Conservation (phyloP, 2,888 invertebrate species). For the Germaria angustata region DNA sequence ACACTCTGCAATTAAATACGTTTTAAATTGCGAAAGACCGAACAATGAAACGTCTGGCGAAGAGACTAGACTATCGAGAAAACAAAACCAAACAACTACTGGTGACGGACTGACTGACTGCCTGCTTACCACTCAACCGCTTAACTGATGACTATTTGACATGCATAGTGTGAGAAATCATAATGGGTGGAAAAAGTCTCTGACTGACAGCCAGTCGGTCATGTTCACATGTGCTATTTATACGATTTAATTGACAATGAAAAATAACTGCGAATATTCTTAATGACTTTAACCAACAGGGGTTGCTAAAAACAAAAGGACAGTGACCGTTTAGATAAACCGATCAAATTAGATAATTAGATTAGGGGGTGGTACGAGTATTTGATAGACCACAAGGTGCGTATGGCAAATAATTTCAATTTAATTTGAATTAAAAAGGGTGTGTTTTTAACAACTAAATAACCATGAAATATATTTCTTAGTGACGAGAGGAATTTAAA, state of each 20-base stretch:
- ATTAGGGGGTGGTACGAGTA: too few relatives aligned
- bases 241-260: conserved; percentile 59
- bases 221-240: conserved; percentile 43
- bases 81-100: too few relatives aligned
- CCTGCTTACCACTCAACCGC: not conserved
- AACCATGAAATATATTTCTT: not conserved
- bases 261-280: conserved; percentile 40
- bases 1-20: not conserved
- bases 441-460: conserved; percentile 3
- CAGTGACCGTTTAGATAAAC: not conserved
- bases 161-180: conserved; percentile 21
- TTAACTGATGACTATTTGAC: conserved; percentile 16
- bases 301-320: conserved; percentile 1
- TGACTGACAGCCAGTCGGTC: conserved; percentile 13
- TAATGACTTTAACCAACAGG: conserved; percentile 26
- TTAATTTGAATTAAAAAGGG: not conserved
- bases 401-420: not conserved
- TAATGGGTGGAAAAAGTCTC: conserved; percentile 10
- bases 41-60: conserved; percentile 1
- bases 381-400: not conserved
- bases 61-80: not conserved
- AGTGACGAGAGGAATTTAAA: not conserved
- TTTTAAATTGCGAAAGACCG: not conserved
- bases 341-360: too few relatives aligned
- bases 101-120: not conserved